Percentiles rank a stretch among this genome's conserved stretches.
Evolutionary conservation across 2,113 vertebrate species (phyloP).

Genomic region (Phalacrocorax pelagicus): DNA sequence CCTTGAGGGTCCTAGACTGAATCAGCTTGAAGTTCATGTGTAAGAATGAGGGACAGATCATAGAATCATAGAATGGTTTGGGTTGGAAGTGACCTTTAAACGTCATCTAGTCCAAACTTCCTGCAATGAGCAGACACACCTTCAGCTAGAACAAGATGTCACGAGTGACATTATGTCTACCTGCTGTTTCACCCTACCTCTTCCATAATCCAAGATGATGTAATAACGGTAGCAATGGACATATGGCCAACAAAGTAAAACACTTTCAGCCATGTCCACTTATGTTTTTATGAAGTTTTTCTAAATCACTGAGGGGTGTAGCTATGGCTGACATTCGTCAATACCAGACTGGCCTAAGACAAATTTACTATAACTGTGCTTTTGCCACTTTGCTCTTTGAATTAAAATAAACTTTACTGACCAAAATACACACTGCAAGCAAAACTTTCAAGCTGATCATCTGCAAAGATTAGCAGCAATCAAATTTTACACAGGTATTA

Average conservation of each 20-base stretch:
- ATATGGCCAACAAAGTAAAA: not conserved
- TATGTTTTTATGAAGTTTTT: not conserved
- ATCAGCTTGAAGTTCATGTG: not conserved
- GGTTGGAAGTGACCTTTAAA: not conserved
- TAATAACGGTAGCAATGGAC: not conserved
- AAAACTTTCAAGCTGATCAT: not conserved
- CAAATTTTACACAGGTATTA: not conserved
- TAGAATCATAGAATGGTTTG: not conserved
- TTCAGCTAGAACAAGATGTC: not conserved
- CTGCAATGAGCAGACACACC: not conserved
- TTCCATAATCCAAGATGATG: not conserved
- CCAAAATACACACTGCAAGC: not conserved
- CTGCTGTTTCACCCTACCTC: fast-evolving
- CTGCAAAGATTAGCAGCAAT: not conserved
- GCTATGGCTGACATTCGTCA: not conserved
- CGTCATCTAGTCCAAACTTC: fast-evolving
- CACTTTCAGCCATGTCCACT: not conserved
- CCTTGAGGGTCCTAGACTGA: not conserved
- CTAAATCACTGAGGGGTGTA: not conserved
- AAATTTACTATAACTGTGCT: not conserved
- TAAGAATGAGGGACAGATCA: not conserved
- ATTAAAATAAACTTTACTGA: not conserved
- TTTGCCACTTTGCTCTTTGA: not conserved
- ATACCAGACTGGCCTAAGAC: not conserved
- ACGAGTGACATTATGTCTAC: not conserved